Evolutionary conservation across 2,113 vertebrate species (phyloP), one percentile per base, ranked within the genome.

Genomic region (Papio anubis): DNA sequence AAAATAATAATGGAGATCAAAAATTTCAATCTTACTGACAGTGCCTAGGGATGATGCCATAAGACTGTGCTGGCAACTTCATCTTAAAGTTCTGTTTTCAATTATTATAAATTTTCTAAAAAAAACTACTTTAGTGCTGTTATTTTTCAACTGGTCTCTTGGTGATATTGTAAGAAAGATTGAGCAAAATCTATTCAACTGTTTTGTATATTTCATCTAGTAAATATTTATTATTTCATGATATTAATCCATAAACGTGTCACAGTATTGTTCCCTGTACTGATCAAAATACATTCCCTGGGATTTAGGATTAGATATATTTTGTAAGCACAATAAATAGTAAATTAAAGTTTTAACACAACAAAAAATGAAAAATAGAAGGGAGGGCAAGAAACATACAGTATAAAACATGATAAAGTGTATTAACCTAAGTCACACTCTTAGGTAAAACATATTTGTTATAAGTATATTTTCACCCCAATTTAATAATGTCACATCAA

Each of bases 191-290:
- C 83, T 96, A 93, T 93, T 98, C 96, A 96, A 70, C 73, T 95
- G 80, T 92, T 97, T 87, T 90, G 66, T 96, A 84, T 70, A 97
- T 94, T 96, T 97, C 90, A 81, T 57, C 90, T 96, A 64, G 64
- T 96, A 97, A 98, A 96, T 97, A 95, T 97, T 96, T 97, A 97
- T 97, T 97, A 95, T 93, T 95, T 92, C 52, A n/a, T 87, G 92
- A 50, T 97, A 93, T 94, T 97, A 96, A 88, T 96, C 92, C 38
- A 97, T 97, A 96, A 97, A 97, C 50, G 76, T 97, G 96, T 96
- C 93, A 96, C 75, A 17, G 32, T 88, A 87, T 78, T 8, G 66
- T 87, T 97, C 92, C 93, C 61, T 30, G 45, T 45, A 80, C 55
- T 96, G 90, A 98, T 97, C 48, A 90, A 98, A 97, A 93, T 84